Percentiles rank a stretch among this genome's conserved stretches.
Conservation (phyloP, 2,113 vertebrate genomes). For the Pangasianodon hypophthalmus region DNA sequence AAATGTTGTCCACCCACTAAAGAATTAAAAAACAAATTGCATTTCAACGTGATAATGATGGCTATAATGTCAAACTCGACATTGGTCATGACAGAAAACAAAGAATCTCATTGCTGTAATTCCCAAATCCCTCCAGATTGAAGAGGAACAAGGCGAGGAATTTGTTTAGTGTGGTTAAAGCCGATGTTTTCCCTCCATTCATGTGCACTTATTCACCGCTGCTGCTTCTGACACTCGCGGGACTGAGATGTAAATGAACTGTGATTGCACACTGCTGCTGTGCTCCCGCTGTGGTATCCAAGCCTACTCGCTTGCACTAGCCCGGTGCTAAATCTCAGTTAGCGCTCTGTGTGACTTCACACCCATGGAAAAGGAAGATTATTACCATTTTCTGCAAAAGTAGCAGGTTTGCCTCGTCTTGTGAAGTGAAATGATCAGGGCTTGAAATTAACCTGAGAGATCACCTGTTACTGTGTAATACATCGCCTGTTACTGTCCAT, state of each 20-base stretch:
- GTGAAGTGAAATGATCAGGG: background rate
- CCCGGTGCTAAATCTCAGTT: background rate
- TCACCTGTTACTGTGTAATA: background rate
- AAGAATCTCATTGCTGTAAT: background rate
- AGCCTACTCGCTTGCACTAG: background rate
- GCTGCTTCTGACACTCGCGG: background rate
- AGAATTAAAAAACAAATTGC: too few relatives aligned
- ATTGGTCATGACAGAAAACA: background rate
- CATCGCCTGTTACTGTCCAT: background rate
- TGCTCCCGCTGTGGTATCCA: conserved; percentile 9
- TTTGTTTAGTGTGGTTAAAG: background rate
- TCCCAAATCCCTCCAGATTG: background rate
- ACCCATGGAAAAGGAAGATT: background rate
- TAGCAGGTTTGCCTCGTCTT: background rate
- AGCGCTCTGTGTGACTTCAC: background rate
- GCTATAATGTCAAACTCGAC: background rate
- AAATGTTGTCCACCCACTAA: background rate
- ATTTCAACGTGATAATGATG: background rate
- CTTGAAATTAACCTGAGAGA: background rate
- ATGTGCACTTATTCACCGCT: background rate
- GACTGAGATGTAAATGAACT: conserved; percentile 43
- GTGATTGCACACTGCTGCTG: conserved; percentile 32
- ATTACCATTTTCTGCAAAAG: background rate
- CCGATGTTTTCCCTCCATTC: background rate
- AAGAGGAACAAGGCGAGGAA: background rate